These are phyloP conservation scores for Cirrhinus molitorella DNA, from an alignment of 2,797 vertebrate species.

Conservation along the genomic window DNA sequence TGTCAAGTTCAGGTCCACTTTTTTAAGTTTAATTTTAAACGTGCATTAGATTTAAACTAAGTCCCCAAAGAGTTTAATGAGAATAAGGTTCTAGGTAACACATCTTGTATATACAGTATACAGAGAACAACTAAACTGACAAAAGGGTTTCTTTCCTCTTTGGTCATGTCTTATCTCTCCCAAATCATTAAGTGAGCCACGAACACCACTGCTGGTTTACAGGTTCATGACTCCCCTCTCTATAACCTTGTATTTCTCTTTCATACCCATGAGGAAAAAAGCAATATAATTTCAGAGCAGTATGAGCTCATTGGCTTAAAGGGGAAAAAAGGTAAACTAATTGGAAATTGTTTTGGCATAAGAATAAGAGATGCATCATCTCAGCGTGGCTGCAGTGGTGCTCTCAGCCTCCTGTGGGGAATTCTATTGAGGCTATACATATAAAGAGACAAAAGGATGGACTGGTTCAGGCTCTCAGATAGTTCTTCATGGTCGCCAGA, in stretches of 20 bases:
- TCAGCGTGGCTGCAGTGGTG: slow-evolving; percentile 59
- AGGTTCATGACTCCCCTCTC: neutral
- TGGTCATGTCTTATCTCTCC: neutral
- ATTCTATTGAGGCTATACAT: slow-evolving; percentile 45
- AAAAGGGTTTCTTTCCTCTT: neutral
- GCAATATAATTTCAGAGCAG: slow-evolving; percentile 56
- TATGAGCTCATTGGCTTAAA: slow-evolving; percentile 69
- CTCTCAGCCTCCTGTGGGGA: slow-evolving; percentile 59
- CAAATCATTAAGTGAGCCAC: neutral
- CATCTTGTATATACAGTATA: neutral
- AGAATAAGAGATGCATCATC: slow-evolving; percentile 57
- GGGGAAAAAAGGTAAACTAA: slow-evolving; percentile 68
- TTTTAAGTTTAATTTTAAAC: neutral
- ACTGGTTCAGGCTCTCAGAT: slow-evolving; percentile 2
- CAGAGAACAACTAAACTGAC: neutral
- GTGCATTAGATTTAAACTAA: neutral
- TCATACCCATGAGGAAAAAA: slow-evolving; percentile 16
- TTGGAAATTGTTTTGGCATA: slow-evolving; percentile 72
- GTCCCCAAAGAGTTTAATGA: neutral
- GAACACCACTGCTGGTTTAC: neutral
- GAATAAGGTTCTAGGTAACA: neutral
- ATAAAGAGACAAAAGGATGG: slow-evolving; percentile 44
- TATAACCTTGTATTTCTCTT: neutral
- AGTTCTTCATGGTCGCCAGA: neutral
- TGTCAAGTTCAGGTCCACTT: neutral